Evolutionary conservation across 2,888 invertebrate genomes (phyloP), one percentile per base, ranked within the genome.

Genomic region (Drosophila vallismaia): DNA sequence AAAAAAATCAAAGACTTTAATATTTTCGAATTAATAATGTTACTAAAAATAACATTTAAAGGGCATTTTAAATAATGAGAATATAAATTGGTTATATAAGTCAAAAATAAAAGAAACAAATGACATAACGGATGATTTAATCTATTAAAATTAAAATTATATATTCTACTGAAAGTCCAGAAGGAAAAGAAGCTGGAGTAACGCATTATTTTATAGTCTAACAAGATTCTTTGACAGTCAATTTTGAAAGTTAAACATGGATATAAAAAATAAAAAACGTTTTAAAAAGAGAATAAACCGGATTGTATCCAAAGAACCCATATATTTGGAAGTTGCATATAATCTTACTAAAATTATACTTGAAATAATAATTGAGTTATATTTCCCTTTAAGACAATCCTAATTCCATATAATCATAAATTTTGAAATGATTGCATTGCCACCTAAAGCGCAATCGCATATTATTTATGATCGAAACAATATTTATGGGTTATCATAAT

Each of bases 401-500:
- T 38, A 29, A 5, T 40, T 7, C 12, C 4, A 46, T 10, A 10
- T 28, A 57, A 60, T 24, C 46, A 44, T 44, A 44, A 24, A 40
- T 48, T 48, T 36, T 29, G 24, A 9, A 54, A 10, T 12, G 56
- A 69, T 46, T 50, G 56, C 38, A 28, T 50, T 66, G 63, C 14
- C 63, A 67, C 66, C 66, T 44, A 7, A n/a, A 44, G 53, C 54
- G 33, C 42, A 54, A 68, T 44, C 68, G 68, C 31, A 48, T 45
- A 42, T 69, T 64, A 64, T 64, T 64, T 64, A 69, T 31, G 56
- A 69, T 50, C 49, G 42, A 63, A 45, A 36, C 53, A 40, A 40
- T 53, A 66, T 66, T 66, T 59, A 71, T 71, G 56, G 55, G 12
- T 24, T 45, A 69, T 67, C 67, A 67, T 69, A 67, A 67, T 69